Percentiles rank a stretch among this genome's conserved stretches.
phyloP scores from a whole-genome alignment of 2,888 invertebrate genomes.

The Lathronympha strigana region DNA sequence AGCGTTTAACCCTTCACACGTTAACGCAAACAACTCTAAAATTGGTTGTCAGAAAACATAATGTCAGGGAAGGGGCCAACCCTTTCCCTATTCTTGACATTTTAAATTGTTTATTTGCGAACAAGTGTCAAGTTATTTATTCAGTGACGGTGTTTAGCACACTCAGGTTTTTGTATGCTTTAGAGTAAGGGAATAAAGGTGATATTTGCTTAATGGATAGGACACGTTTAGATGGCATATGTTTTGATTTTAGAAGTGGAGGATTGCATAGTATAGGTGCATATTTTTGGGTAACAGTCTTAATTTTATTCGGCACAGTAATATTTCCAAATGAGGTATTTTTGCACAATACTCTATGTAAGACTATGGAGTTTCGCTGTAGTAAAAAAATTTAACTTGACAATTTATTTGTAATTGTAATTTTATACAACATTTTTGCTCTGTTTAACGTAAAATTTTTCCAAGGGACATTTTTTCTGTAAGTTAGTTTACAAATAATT shows the following conservation, averaged over 20 bases:
- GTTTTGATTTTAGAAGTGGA: slow-evolving; percentile 6
- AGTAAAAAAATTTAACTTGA: too few species aligned
- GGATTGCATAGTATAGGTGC: background rate
- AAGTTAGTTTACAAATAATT: too few species aligned
- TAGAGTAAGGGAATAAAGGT: slow-evolving; percentile 7
- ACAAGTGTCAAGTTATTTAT: slow-evolving; percentile 83
- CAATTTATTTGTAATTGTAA: too few species aligned
- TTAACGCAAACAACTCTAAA: slow-evolving; percentile 67
- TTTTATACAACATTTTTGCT: too few species aligned
- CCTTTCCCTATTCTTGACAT: slow-evolving; percentile 82
- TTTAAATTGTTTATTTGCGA: slow-evolving; percentile 83
- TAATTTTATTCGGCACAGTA: too few species aligned
- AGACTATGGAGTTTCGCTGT: too few species aligned
- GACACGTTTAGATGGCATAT: background rate
- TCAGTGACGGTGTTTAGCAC: slow-evolving; percentile 57
- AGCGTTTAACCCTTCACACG: slow-evolving; percentile 52
- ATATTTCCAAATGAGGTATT: too few species aligned
- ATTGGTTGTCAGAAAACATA: slow-evolving; percentile 80
- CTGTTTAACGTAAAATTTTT: too few species aligned
- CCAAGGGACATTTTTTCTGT: too few species aligned
- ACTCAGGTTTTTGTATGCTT: slow-evolving; percentile 8
- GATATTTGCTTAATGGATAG: slow-evolving; percentile 6
- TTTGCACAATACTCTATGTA: too few species aligned
- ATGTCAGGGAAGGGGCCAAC: slow-evolving; percentile 73
- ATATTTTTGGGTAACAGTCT: too few species aligned